A percentile compares a stretch with the other conserved stretches of the same genome.
phyloP scores from a whole-genome alignment of 2,113 vertebrate genomes.

The Tetraodon nigroviridis region DNA sequence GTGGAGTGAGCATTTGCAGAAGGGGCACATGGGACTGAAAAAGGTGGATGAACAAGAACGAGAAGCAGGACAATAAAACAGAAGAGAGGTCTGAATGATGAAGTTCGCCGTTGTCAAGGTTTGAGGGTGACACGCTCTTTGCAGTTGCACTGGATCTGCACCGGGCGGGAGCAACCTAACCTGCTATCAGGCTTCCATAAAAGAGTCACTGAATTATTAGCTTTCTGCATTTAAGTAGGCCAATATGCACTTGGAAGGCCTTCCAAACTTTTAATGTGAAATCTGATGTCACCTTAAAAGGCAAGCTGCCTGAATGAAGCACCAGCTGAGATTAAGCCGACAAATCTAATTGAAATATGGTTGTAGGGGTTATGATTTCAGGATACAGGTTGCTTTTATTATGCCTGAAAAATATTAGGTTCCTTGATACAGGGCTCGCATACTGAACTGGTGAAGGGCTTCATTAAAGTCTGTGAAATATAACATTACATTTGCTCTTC shows the following conservation, averaged over 20 bases:
- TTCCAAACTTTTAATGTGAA: constrained; percentile 48
- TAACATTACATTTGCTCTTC: not conserved
- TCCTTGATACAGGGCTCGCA: too few relatives aligned
- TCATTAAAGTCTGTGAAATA: not conserved
- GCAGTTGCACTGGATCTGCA: constrained; percentile 24
- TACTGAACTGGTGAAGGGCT: too few relatives aligned
- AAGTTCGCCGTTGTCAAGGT: constrained; percentile 11
- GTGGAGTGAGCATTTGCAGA: constrained; percentile 14
- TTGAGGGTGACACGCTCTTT: constrained; percentile 11
- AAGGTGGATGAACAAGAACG: constrained; percentile 36
- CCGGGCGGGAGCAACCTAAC: constrained; percentile 5
- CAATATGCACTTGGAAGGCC: constrained; percentile 28
- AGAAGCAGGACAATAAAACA: constrained; percentile 3
- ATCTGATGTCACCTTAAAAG: constrained; percentile 20
- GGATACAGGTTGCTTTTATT: too few relatives aligned
- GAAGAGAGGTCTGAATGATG: constrained; percentile 23
- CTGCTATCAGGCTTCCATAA: constrained; percentile 8
- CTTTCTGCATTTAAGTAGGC: constrained; percentile 8
- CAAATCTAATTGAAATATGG: not conserved
- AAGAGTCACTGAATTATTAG: constrained; percentile 39
- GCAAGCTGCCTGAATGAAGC: constrained; percentile 12
- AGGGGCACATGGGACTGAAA: constrained; percentile 9
- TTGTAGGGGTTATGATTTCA: not conserved
- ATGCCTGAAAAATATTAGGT: too few relatives aligned
- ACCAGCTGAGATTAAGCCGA: constrained; percentile 3